These are phyloP conservation scores for Amblyjoppa fuscipennis DNA, from an alignment of 2,888 invertebrate species.

Conservation along the genomic window DNA sequence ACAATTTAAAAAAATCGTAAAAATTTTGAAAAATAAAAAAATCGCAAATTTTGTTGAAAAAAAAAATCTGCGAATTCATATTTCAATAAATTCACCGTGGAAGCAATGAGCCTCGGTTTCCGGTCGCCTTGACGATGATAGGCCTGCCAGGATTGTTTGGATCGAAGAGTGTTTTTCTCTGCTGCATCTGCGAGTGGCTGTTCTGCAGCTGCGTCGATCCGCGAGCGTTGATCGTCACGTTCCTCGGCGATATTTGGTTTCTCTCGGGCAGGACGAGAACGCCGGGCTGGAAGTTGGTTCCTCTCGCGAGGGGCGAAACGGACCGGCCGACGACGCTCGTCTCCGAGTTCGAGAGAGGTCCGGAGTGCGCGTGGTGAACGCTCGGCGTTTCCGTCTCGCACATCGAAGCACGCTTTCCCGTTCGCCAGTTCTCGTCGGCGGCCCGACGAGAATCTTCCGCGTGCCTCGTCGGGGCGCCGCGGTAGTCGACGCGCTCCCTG, in stretches of 20 bases:
- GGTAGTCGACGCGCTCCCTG: constrained; percentile 83
- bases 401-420: constrained; percentile 79
- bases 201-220: constrained; percentile 70
- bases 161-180: constrained; percentile 87
- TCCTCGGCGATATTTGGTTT: constrained; percentile 66
- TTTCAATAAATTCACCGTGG: constrained; percentile 41
- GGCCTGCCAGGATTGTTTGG: constrained; percentile 90
- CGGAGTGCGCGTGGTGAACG: constrained; percentile 73
- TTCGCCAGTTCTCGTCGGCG: constrained; percentile 83
- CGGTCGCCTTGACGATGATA: constrained; percentile 87
- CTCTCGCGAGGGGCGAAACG: constrained; percentile 69
- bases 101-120: constrained; percentile 81
- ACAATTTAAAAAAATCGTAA: too few species aligned
- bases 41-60: too few species aligned
- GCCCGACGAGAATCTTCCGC: constrained; percentile 75
- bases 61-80: not conserved
- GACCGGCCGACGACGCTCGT: constrained; percentile 65
- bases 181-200: constrained; percentile 69
- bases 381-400: constrained; percentile 79
- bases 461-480: not conserved
- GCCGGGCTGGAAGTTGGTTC: constrained; percentile 81
- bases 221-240: constrained; percentile 70
- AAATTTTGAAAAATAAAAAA: too few species aligned
- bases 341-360: constrained; percentile 72
- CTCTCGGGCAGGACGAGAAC: constrained; percentile 84